Evolutionary conservation across 2,113 vertebrate genomes (phyloP), one percentile per base, ranked within the genome.

Genomic region (Dasyurus viverrinus): DNA sequence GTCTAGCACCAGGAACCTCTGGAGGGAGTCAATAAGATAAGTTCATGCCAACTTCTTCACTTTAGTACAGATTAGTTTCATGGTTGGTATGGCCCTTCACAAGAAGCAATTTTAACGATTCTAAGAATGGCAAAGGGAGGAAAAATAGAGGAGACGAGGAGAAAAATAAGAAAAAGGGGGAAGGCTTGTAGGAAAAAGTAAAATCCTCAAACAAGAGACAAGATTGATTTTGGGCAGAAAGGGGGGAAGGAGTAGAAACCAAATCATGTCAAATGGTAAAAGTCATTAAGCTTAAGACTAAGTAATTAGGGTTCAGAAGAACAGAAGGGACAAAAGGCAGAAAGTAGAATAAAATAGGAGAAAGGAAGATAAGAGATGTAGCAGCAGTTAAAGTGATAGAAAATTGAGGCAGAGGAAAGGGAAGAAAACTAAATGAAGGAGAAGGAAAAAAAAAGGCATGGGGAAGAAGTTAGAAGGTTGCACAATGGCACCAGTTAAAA

Each of bases 51-150:
- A 50, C 54, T 96, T 93, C 50, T 53, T 94, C 16, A 92, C 27
- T 52, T 48, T 9, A 50, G n/a, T 90, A 46, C 90, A 52, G 53
- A 93, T 25, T 84, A 23, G 16, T 22, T 84, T 84, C n/a, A 76
- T 42, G 68, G 24, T 50, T 1, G 24, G 91, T 26, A 16, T 48
- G 57, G 53, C 19, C 50, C 90, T 36, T 95, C 22, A 46, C 84
- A 91, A 96, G 27, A 92, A 93, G 54, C 52, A 93, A 95, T 91
- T 68, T 68, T 89, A 93, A 84, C 47, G 23, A 84, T 84, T 84
- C n/a, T 42, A 53, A 94, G 54, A 92, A 50, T 90, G 84, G 2
- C 68, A 92, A 95, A 57, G 36, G 89, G 94, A 92, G 55, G 93
- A 47, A 46, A 46, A 27, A 30, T 23, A 24, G 26, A 6, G 52